These are phyloP conservation scores for Ceratina australensis DNA, from an alignment of 1,140 invertebrate species.

Conservation along the genomic window DNA sequence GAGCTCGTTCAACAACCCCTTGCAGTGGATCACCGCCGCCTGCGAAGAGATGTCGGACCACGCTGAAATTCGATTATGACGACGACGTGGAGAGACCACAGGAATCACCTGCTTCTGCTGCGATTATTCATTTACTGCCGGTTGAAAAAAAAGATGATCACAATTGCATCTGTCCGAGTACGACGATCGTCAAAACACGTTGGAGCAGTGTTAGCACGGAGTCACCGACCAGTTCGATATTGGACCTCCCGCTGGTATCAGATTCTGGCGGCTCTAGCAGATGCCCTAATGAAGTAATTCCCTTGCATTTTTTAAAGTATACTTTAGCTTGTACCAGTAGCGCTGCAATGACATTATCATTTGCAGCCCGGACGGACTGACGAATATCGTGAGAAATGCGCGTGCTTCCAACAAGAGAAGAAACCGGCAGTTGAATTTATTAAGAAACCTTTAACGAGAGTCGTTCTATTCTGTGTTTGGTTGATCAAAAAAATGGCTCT, in stretches of 20 bases:
- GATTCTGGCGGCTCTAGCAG: not conserved
- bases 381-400: not conserved
- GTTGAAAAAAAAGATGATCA: not conserved
- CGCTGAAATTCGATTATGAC: constrained; percentile 33
- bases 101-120: not conserved
- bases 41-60: constrained; percentile 32
- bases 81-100: not conserved
- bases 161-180: not conserved
- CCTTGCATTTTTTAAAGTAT: not conserved
- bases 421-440: not conserved
- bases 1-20: constrained; percentile 8
- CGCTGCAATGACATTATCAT: not conserved
- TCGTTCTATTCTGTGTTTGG: constrained; percentile 58
- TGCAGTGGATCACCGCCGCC: constrained; percentile 7
- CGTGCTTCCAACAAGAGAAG: not conserved
- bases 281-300: constrained; percentile 33
- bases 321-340: not conserved
- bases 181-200: not conserved
- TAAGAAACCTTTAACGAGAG: constrained; percentile 33
- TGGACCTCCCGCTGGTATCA: constrained; percentile 17
- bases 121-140: not conserved
- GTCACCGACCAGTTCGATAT: constrained; percentile 4
- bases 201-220: not conserved
- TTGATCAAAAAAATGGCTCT: constrained; percentile 52
- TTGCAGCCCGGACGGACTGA: not conserved